phyloP scores from a whole-genome alignment of 1,140 invertebrate genomes.

The Hycleus phaleratus region DNA sequence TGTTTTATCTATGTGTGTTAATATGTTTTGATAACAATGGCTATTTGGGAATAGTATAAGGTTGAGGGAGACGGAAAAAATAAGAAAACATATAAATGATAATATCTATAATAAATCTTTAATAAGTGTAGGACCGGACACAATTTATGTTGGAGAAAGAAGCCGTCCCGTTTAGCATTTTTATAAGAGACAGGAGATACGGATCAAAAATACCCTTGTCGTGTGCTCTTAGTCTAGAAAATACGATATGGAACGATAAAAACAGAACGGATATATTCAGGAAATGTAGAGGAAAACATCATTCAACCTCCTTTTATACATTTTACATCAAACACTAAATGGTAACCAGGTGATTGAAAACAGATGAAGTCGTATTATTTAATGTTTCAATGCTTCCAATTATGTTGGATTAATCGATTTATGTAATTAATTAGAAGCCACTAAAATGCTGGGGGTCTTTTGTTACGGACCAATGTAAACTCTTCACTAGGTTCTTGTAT shows the following conservation, averaged over 20 bases:
- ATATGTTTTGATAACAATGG: too few relatives aligned
- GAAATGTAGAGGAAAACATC: conserved; percentile 14
- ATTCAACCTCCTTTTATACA: conserved; percentile 1
- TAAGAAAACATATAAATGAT: conserved; percentile 23
- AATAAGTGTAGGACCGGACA: conserved; percentile 3
- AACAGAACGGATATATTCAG: conserved; percentile 13
- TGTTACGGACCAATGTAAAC: too few relatives aligned
- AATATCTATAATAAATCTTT: conserved; percentile 20
- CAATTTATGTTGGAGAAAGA: conserved; percentile 2
- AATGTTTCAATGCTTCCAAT: too few relatives aligned
- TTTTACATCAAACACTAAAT: conserved; percentile 1
- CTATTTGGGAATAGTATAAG: too few relatives aligned
- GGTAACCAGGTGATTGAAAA: neutral
- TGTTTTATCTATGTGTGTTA: too few relatives aligned
- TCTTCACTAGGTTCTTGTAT: too few relatives aligned
- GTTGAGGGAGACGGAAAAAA: neutral
- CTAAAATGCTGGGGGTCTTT: too few relatives aligned
- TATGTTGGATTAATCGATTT: too few relatives aligned
- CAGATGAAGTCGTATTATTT: too few relatives aligned
- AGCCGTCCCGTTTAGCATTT: conserved; percentile 21
- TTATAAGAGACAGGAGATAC: conserved; percentile 19
- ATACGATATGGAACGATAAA: conserved; percentile 19
- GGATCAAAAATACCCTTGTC: conserved; percentile 19
- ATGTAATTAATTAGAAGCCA: too few relatives aligned
- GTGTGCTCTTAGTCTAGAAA: conserved; percentile 19